A percentile compares a stretch with the other conserved stretches of the same genome.
Evolutionary conservation across 1,140 invertebrate species (phyloP).

Genomic region (Manduca sexta): DNA sequence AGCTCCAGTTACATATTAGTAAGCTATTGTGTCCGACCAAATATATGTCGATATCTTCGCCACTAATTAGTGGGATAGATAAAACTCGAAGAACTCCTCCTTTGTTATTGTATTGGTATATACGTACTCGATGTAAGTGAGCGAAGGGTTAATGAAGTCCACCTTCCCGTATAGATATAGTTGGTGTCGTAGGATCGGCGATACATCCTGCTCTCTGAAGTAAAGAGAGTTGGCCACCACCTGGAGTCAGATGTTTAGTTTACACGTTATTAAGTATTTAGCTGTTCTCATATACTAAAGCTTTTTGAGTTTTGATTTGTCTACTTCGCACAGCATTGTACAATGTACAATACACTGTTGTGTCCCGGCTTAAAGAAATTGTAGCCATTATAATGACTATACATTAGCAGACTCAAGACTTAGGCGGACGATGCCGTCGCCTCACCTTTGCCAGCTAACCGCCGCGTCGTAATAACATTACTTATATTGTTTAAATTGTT

Average conservation of each 20-base stretch:
- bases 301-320: background rate
- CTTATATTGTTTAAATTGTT: no score
- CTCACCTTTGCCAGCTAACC: no score
- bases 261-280: background rate
- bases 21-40: no score
- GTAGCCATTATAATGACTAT: no score
- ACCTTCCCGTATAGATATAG: slow-evolving; percentile 15
- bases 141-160: slow-evolving; percentile 25
- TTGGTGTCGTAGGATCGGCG: slow-evolving; percentile 29
- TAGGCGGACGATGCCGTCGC: no score
- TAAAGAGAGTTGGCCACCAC: slow-evolving; percentile 32
- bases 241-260: slow-evolving; percentile 18
- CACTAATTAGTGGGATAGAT: no score
- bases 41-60: no score
- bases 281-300: background rate
- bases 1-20: no score
- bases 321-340: background rate
- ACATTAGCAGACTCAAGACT: no score
- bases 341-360: background rate
- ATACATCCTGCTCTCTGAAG: slow-evolving; percentile 39
- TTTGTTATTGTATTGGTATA: background rate
- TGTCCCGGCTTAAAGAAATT: no score
- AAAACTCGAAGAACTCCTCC: background rate
- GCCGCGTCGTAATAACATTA: no score
- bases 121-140: slow-evolving; percentile 47